Evolutionary conservation across 30 jellyfish, hydroid and myxozoan species (phyloP).

Genomic region (Catostylus mosaicus): DNA sequence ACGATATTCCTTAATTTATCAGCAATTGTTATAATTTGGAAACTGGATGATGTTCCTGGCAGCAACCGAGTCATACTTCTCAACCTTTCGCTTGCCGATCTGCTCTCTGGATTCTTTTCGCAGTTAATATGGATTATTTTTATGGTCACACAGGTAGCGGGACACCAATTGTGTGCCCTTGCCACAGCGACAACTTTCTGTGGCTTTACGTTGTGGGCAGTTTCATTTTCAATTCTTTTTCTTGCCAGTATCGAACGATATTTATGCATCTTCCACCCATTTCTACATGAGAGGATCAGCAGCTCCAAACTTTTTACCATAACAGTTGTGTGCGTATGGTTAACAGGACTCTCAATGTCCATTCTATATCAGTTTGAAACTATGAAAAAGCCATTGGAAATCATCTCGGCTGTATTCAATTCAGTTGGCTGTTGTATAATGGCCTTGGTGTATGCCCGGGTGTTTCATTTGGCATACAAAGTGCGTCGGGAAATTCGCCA

Average conservation of each 20-base stretch:
- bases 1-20: slow-evolving; percentile 16
- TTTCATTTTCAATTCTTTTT: slow-evolving; percentile 13
- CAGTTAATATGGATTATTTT: background rate
- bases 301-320: background rate
- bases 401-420: background rate
- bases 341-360: background rate
- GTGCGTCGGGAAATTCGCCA: slow-evolving; percentile 14
- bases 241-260: slow-evolving; percentile 37
- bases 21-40: slow-evolving; percentile 4
- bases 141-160: slow-evolving; percentile 13
- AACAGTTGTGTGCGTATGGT: background rate
- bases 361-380: background rate
- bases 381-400: background rate
- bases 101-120: slow-evolving; percentile 6
- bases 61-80: background rate
- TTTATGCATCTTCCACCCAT: slow-evolving; percentile 19
- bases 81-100: slow-evolving; percentile 9
- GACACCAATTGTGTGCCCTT: slow-evolving; percentile 5
- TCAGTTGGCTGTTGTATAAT: slow-evolving; percentile 6
- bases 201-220: background rate
- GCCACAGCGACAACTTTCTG: background rate
- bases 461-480: slow-evolving; percentile 11
- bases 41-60: slow-evolving; percentile 8
- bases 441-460: slow-evolving; percentile 8
- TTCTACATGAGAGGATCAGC: background rate